phyloP scores from a whole-genome alignment of 2,888 invertebrate species.

The Oscheius sp. region DNA sequence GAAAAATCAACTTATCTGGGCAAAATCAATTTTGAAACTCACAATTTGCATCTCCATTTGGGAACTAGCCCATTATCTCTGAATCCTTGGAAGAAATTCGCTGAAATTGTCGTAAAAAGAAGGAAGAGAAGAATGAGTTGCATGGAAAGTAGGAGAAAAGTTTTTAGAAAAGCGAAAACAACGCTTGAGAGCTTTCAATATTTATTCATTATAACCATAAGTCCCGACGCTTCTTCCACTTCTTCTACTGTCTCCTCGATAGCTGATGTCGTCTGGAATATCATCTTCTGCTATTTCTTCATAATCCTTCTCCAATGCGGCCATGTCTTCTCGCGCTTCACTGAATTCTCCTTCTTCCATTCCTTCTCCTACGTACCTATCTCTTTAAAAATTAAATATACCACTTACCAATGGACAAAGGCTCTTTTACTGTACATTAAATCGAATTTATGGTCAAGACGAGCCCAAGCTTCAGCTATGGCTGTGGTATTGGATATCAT shows the following conservation, averaged over 20 bases:
- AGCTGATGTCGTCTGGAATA: slow-evolving; percentile 14
- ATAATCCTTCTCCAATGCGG: slow-evolving; percentile 72
- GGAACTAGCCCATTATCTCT: too few relatives aligned
- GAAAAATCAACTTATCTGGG: too few relatives aligned
- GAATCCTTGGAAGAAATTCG: too few relatives aligned
- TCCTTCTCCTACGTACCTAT: slow-evolving; percentile 73
- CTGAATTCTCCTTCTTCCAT: slow-evolving; percentile 73
- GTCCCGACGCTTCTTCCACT: slow-evolving; percentile 12
- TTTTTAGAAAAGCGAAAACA: too few relatives aligned
- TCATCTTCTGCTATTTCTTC: slow-evolving; percentile 34
- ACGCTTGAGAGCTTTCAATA: too few relatives aligned
- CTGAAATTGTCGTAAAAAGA: too few relatives aligned
- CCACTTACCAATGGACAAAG: slow-evolving; percentile 53
- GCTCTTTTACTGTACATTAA: slow-evolving; percentile 80
- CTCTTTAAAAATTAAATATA: slow-evolving; percentile 38
- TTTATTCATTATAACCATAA: slow-evolving; percentile 21
- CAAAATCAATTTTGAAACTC: too few relatives aligned
- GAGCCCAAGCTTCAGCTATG: slow-evolving; percentile 86
- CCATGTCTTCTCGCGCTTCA: slow-evolving; percentile 73
- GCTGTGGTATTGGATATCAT: slow-evolving; percentile 82
- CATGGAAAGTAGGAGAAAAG: too few relatives aligned
- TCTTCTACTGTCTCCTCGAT: slow-evolving; percentile 5
- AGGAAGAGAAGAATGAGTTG: not conserved
- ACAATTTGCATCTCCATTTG: too few relatives aligned
- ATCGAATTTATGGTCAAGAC: slow-evolving; percentile 80